phyloP scores from a whole-genome alignment of 2,797 vertebrate genomes.

The Coregonus suidteri region DNA sequence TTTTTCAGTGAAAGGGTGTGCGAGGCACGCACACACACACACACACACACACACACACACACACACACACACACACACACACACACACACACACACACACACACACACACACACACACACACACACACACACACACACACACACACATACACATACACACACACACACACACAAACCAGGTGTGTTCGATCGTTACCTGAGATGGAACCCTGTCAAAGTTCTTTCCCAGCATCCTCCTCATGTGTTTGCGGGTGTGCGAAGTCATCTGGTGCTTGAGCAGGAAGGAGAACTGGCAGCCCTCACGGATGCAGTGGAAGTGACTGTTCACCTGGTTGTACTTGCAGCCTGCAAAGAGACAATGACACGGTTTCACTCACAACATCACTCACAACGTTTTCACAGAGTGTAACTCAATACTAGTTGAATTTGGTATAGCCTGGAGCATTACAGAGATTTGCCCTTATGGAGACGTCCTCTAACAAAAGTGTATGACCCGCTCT shows the following conservation, averaged over 20 bases:
- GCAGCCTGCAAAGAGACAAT: slow-evolving; percentile 79
- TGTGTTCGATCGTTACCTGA: slow-evolving; percentile 78
- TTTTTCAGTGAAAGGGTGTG: slow-evolving; percentile 20
- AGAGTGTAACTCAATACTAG: too few species aligned
- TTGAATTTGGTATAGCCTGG: not conserved
- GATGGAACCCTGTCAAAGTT: slow-evolving; percentile 95
- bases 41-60: not conserved
- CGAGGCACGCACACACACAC: not conserved
- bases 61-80: too few species aligned
- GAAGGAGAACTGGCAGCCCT: slow-evolving; percentile 99
- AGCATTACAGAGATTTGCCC: not conserved
- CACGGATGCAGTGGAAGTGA: slow-evolving; percentile 98
- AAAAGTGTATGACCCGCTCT: not conserved
- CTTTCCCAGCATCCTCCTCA: slow-evolving; percentile 98
- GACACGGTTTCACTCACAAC: slow-evolving; percentile 37
- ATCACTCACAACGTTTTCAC: too few species aligned
- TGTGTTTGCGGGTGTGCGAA: slow-evolving; percentile 97
- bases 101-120: too few species aligned
- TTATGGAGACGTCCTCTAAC: not conserved
- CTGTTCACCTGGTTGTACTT: slow-evolving; percentile 99
- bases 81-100: too few species aligned
- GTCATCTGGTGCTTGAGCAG: slow-evolving; percentile 99
- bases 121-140: not conserved
- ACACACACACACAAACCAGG: not conserved
- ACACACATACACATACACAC: not conserved